A percentile compares a stretch with the other conserved stretches of the same genome.
These are phyloP conservation scores for Meliscaeva auricollis DNA, from an alignment of 2,888 invertebrate species.

Conservation along the genomic window DNA sequence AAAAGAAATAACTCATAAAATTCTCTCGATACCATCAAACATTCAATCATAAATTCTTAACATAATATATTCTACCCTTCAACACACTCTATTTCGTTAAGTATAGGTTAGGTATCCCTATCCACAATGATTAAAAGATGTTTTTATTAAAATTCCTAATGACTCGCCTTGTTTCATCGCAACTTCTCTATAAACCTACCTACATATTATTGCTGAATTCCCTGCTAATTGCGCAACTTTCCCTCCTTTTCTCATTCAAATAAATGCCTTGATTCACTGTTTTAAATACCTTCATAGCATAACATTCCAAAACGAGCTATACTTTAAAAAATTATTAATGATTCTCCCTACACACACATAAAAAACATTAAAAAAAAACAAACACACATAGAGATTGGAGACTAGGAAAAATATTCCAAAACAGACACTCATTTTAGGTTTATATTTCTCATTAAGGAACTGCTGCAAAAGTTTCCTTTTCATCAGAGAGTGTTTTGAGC, in stretches of 20 bases:
- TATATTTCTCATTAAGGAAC: constrained; percentile 57
- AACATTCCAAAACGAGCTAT: constrained; percentile 60
- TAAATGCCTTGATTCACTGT: constrained; percentile 6
- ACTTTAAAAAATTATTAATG: constrained; percentile 69
- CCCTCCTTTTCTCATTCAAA: constrained; percentile 5
- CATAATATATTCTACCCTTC: too few relatives aligned
- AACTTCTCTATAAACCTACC: neutral
- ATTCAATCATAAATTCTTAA: too few relatives aligned
- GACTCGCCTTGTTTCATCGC: constrained; percentile 4
- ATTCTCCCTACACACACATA: constrained; percentile 38
- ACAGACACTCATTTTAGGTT: constrained; percentile 50
- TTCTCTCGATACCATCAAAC: too few relatives aligned
- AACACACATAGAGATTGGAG: neutral
- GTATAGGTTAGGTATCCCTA: too few relatives aligned
- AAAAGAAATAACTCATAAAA: too few relatives aligned
- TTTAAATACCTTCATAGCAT: constrained; percentile 11
- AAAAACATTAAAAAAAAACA: too few relatives aligned
- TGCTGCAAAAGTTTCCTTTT: constrained; percentile 41
- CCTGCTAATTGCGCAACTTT: constrained; percentile 52
- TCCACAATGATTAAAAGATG: neutral
- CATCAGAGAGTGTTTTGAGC: constrained; percentile 3
- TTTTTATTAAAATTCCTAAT: constrained; percentile 45
- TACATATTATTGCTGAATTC: too few relatives aligned
- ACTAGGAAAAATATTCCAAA: constrained; percentile 6
- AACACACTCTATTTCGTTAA: too few relatives aligned